Evolutionary conservation across 2,113 vertebrate genomes (phyloP), one percentile per base, ranked within the genome.

Genomic region (Sigmodon hispidus): DNA sequence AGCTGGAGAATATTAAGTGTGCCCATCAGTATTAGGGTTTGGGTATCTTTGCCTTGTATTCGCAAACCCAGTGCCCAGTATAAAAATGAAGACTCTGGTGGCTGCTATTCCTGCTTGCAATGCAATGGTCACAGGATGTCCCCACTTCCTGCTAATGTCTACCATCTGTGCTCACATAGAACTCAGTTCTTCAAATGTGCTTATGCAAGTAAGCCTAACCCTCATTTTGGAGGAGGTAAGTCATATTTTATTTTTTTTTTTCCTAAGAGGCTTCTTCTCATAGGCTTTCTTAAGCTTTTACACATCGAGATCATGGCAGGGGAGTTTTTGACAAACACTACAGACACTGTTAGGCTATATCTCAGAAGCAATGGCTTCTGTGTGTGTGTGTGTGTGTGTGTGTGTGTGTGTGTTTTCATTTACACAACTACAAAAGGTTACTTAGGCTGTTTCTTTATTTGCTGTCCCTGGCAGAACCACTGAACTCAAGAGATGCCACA

Each of bases 221-320:
- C 61, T 92, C 61, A 48, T n/a, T 59, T 75, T 29, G 61, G 48
- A 91, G n/a, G 31, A 3, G 7, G 26, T 21, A 15, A 87, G 31
- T 70, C 67, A 87, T 34, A 29, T 73, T 92, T 83, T 90, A 2
- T 79, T 76, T 87, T 67, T 93, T 75, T 83, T 87, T 67, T 93
- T 75, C 61, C 80, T 43, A 83, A 72, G 17, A 93, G 67, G 16
- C n/a, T 55, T 63, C 57, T 36, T 13, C 55, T 40, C 15, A 5
- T 29, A 65, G 17, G 34, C 13, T 29, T 87, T 79, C 90, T 50
- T 87, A 65, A 43, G 80, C 80, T 83, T 77, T 95, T 67, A 77
- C 2, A 11, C 9, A 67, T 7, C 2, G 55, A 87, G 31, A 87
- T 40, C 65, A 34, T 24, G 13, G 70, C n/a, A 92, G 76, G 79